A percentile compares a stretch with the other conserved stretches of the same genome.
These are phyloP conservation scores for Enteromius anoplus DNA, from an alignment of 2,797 vertebrate genomes.

Conservation along the genomic window DNA sequence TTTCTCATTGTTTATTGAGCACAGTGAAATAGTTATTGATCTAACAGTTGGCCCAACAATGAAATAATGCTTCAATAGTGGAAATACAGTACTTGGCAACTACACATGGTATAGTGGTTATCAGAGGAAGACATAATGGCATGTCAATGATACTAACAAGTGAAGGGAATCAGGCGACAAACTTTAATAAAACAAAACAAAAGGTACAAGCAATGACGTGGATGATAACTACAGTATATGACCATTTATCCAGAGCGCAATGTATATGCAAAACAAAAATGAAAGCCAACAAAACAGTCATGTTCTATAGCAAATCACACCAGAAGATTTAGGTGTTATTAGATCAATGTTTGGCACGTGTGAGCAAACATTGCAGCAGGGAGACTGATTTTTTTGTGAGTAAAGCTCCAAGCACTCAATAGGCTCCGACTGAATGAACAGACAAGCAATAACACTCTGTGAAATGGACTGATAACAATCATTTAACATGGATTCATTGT, in stretches of 20 bases:
- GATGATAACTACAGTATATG: background rate
- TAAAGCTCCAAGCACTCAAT: slow-evolving; percentile 66
- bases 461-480: slow-evolving; percentile 74
- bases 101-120: background rate
- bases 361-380: slow-evolving; percentile 17
- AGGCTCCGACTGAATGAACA: slow-evolving; percentile 83
- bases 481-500: slow-evolving; percentile 70
- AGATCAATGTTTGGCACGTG: slow-evolving; percentile 14
- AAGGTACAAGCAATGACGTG: background rate
- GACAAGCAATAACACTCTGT: slow-evolving; percentile 82
- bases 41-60: background rate
- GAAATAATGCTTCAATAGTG: background rate
- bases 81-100: background rate
- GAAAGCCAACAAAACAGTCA: background rate
- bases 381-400: background rate
- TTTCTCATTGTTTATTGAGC: slow-evolving; percentile 14
- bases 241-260: background rate
- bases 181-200: background rate
- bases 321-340: background rate
- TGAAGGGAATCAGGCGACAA: background rate
- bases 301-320: background rate
- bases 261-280: background rate
- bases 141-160: background rate
- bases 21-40: slow-evolving; percentile 8
- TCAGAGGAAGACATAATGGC: background rate